Evolutionary conservation across 1,140 invertebrate genomes (phyloP).

Genomic region (Elymnias hypermnestra): DNA sequence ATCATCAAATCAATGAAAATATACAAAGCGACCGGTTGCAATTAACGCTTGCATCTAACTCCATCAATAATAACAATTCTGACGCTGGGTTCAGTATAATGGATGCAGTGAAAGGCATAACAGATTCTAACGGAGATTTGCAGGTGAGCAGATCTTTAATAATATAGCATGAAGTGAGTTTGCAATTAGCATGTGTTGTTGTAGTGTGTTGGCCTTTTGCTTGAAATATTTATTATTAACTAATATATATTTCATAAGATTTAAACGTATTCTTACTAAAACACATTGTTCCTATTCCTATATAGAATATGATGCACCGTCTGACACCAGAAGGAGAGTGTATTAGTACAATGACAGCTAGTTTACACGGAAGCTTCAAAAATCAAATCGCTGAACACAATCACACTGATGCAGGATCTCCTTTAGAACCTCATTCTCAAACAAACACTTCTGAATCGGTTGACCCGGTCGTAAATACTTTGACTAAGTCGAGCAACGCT

Average conservation of each 20-base stretch:
- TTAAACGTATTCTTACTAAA: constrained; percentile 25
- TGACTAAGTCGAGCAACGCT: constrained; percentile 54
- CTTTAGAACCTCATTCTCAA: constrained; percentile 59
- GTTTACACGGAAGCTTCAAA: constrained; percentile 72
- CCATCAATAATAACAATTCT: constrained; percentile 57
- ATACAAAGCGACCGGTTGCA: constrained; percentile 64
- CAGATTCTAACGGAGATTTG: constrained; percentile 50
- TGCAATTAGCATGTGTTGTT: constrained; percentile 27
- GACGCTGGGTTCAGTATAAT: constrained; percentile 46
- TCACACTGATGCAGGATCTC: constrained; percentile 53
- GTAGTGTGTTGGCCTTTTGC: constrained; percentile 27
- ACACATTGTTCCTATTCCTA: constrained; percentile 59
- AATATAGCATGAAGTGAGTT: constrained; percentile 37
- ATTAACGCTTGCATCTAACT: constrained; percentile 72
- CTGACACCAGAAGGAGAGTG: constrained; percentile 74
- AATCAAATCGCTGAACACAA: constrained; percentile 59
- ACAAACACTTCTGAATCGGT: constrained; percentile 60
- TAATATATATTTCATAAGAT: constrained; percentile 23
- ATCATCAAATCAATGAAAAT: constrained; percentile 66
- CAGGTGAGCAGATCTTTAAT: constrained; percentile 51
- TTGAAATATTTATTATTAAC: constrained; percentile 19
- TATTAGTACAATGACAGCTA: constrained; percentile 69
- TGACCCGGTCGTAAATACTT: constrained; percentile 61
- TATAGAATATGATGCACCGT: constrained; percentile 73
- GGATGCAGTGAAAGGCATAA: constrained; percentile 45